Evolutionary conservation across 2,797 vertebrate species (phyloP), one percentile per base, ranked within the genome.

Genomic region (Schizothorax lantsangensis): DNA sequence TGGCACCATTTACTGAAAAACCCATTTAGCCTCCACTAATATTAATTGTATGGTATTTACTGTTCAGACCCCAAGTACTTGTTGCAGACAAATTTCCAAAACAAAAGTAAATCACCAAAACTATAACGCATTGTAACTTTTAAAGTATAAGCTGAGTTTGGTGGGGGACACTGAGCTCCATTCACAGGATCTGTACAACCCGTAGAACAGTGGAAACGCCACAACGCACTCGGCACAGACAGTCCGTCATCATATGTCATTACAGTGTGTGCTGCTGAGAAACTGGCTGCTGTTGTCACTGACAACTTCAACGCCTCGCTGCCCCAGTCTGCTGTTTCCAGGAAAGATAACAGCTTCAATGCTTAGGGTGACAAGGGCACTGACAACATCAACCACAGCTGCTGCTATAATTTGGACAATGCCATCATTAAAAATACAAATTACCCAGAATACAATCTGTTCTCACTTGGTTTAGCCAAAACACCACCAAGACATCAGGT

Each of bases 401-500:
- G 83, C n/a, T 26, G 59, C 59, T 77, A 52, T 36, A 52, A 54
- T 78, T 40, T 52, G 33, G 59, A 84, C 83, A 84, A 33, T 78
- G 59, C 45, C 83, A 84, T 84, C 45, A 84, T 68, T 84, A 23
- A 84, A 84, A 33, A 84, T 40, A 47, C 8, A 62, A 78, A 54
- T 72, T 72, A 72, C 62, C 2, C 21, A 75, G 72, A 75, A 45
- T 54, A 52, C 62, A 54, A 78, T 68, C 59, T 78, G 62, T 77
- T 84, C 73, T 68, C 72, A 84, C 21, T 62, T 38, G 30, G 59
- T 68, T 5, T 75, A 47, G 40, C 21, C 43, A 84, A 66, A n/a
- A 59, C 64, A 54, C 1, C 33, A 82, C 2, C 21, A n/a, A 30
- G 3, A 68, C 11, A 66, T 36, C 21, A 45, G 23, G 12, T 36